Base-by-base conservation (phyloP, 2,888 invertebrate genomes). In the Agonopterix subpropinquella region DNA sequence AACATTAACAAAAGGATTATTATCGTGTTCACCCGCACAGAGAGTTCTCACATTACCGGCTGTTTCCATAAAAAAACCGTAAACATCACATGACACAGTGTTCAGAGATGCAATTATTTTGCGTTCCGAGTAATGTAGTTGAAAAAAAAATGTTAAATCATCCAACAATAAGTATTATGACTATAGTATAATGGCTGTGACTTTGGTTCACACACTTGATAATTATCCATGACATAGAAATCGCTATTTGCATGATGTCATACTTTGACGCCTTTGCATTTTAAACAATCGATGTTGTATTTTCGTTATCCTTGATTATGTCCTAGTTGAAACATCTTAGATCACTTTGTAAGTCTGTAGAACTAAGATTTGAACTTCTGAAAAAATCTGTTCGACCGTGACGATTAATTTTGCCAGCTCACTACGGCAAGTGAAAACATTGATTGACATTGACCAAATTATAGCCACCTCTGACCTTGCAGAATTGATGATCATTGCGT, bases 361-460 rank as follows among this genome's bases (percentile, higher is more conserved):
- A 13, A 2, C 13, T 13, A 13, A 28, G 28, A 1, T 28, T 28
- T 28, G 2, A 28, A 28, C 28, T 28, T 7, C 7, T 28, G 28
- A 28, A 28, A 7, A 28, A 28, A 28, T 5, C 28, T 7, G 28
- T 28, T 4, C 28, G 7, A 28, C 7, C 7, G 7, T 7, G 28
- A 7, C 5, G 4, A 28, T 28, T 51, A 58, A 61, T 58, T 58
- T 62, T 55, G 53, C 54, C 48, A 51, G 59, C 59, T 54, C 53
- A 54, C 59, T 54, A 57, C 57, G 54, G 59, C 55, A 45, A 45
- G 37, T 55, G 43, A 42, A 28, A 28, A 7, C 53, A 52, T 58
- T 59, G 48, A 58, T 47, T n/a, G 59, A 51, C 74, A 72, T 64
- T 67, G 75, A 64, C 54, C 69, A 62, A 63, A 49, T 67, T 70